Conservation (phyloP, 2,888 invertebrate genomes). For the Phortica okadai region DNA sequence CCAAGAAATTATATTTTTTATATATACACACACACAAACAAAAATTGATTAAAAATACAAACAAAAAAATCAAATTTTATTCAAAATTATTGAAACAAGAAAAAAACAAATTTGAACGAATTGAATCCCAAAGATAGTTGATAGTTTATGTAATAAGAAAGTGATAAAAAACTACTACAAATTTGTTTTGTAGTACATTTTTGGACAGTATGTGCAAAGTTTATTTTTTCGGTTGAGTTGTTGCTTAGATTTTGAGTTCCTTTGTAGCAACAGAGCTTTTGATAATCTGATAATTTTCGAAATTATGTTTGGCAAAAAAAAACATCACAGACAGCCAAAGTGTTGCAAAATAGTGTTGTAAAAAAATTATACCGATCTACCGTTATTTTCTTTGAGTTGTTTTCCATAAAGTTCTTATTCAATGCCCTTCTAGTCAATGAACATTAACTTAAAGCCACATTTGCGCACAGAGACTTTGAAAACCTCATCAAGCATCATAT, state of each 20-base stretch:
- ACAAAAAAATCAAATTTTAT: slow-evolving; percentile 21
- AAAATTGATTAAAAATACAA: slow-evolving; percentile 3
- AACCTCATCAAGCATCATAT: not conserved
- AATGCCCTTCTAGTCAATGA: not conserved
- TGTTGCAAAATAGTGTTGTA: not conserved
- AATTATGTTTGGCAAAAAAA: not conserved
- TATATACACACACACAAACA: slow-evolving; percentile 13
- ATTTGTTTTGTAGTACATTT: slow-evolving; percentile 9
- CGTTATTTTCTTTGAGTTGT: not conserved
- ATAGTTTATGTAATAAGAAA: slow-evolving; percentile 65
- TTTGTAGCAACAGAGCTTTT: not conserved
- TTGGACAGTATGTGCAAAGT: slow-evolving; percentile 14
- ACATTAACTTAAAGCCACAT: not conserved
- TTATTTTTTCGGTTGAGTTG: not conserved
- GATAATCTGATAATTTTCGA: not conserved
- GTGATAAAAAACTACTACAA: slow-evolving; percentile 54
- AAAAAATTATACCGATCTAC: not conserved
- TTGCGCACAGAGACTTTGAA: not conserved
- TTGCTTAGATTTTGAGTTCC: not conserved
- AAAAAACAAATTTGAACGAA: slow-evolving; percentile 40
- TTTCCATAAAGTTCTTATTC: not conserved
- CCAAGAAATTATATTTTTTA: slow-evolving; percentile 23
- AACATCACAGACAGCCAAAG: not conserved
- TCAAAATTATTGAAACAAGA: slow-evolving; percentile 32
- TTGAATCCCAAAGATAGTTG: slow-evolving; percentile 67